A percentile compares a stretch with the other conserved stretches of the same genome.
phyloP scores from a whole-genome alignment of 2,888 invertebrate species.

The Chloroclysta siterata region DNA sequence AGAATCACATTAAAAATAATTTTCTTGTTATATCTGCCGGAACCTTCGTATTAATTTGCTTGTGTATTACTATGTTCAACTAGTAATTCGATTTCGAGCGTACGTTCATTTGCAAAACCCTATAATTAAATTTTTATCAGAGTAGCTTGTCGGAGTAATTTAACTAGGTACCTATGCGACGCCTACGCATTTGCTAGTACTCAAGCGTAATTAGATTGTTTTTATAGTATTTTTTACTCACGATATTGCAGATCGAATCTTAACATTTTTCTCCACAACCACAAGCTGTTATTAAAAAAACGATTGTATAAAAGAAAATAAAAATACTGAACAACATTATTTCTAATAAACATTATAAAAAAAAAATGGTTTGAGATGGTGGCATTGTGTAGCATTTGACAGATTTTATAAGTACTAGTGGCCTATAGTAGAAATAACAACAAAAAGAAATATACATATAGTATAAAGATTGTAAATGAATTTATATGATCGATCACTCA shows the following conservation, averaged over 20 bases:
- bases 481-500: constrained; percentile 35
- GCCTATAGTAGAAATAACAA: no score
- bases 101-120: constrained; percentile 17
- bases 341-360: neutral
- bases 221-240: constrained; percentile 23
- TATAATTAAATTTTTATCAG: constrained; percentile 38
- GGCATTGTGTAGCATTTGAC: no score
- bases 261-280: constrained; percentile 1
- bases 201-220: constrained; percentile 28
- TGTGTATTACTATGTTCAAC: constrained; percentile 8
- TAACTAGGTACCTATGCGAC: constrained; percentile 24
- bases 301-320: neutral
- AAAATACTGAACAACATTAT: neutral
- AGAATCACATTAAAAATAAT: no score
- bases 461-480: no score
- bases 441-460: no score
- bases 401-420: no score
- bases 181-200: constrained; percentile 25
- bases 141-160: constrained; percentile 26
- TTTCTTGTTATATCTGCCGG: no score
- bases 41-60: neutral
- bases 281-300: constrained; percentile 5
- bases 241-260: constrained; percentile 11
- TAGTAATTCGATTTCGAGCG: constrained; percentile 19
- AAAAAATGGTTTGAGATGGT: no score